Conservation (phyloP, 2,797 vertebrate genomes). For the Loriculus beryllinus region DNA sequence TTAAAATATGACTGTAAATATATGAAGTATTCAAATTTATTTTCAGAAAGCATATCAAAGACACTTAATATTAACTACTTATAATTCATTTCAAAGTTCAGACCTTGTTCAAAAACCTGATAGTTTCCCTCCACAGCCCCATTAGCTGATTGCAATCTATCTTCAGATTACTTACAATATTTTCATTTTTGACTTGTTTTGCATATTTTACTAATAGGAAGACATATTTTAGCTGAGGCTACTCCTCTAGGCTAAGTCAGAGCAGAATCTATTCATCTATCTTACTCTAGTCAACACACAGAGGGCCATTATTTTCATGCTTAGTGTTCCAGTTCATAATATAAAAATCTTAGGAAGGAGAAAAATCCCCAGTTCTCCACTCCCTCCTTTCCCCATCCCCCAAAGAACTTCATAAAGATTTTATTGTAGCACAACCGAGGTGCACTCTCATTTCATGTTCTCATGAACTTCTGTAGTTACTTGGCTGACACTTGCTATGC, state of each 20-base stretch:
- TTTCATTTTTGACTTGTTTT: background rate
- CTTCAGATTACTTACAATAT: background rate
- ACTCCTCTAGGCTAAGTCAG: background rate
- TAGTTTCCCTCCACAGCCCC: background rate
- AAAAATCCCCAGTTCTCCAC: background rate
- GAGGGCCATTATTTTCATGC: background rate
- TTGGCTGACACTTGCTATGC: background rate
- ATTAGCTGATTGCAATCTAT: background rate
- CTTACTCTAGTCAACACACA: background rate
- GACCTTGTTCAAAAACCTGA: background rate
- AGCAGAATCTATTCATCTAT: background rate
- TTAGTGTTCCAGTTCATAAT: background rate
- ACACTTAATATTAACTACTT: background rate
- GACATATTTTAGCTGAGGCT: background rate
- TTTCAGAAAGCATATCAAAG: background rate
- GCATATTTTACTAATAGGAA: background rate
- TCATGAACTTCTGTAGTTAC: background rate
- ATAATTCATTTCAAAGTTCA: background rate
- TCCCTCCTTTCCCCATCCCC: background rate
- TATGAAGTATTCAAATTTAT: background rate
- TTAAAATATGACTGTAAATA: background rate
- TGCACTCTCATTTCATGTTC: background rate
- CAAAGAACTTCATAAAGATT: constrained; percentile 41
- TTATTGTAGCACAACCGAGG: background rate
- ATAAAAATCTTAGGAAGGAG: background rate